phyloP scores from a whole-genome alignment of 2,113 vertebrate genomes.

The Echinops telfairi region DNA sequence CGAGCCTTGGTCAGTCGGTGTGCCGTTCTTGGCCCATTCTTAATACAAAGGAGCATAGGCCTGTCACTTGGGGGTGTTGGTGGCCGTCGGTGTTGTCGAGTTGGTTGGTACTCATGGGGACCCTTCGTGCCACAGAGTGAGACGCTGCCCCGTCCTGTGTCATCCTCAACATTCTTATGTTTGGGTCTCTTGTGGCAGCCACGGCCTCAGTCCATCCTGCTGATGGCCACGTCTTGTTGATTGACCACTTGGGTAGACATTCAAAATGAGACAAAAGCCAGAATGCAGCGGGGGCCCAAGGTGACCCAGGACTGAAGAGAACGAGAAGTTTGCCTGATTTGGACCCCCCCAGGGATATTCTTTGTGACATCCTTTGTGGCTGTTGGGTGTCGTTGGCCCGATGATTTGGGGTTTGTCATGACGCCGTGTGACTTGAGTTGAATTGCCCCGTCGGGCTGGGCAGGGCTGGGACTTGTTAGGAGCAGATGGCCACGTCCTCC shows the following conservation, averaged over 20 bases:
- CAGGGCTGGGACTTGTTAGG: neutral
- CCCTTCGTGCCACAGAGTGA: too few relatives aligned
- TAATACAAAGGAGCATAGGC: neutral
- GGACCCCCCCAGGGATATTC: neutral
- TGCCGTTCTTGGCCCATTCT: neutral
- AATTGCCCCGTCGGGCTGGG: neutral
- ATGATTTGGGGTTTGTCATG: neutral
- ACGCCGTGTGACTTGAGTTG: neutral
- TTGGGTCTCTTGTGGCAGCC: too few relatives aligned
- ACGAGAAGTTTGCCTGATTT: neutral
- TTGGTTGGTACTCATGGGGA: too few relatives aligned
- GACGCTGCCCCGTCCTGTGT: too few relatives aligned
- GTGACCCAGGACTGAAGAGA: neutral
- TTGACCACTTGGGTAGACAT: neutral
- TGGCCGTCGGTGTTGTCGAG: too few relatives aligned
- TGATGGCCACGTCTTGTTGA: too few relatives aligned
- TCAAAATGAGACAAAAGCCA: neutral
- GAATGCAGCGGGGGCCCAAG: rapidly evolving
- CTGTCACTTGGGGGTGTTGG: neutral
- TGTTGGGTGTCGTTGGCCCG: neutral
- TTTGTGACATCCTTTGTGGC: neutral
- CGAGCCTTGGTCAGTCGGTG: neutral
- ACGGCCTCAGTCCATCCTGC: too few relatives aligned
- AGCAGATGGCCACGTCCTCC: neutral
- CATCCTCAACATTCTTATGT: too few relatives aligned